Evolutionary conservation across 1,140 invertebrate species (phyloP).

Genomic region (Ceratoteleas bidentatus): DNA sequence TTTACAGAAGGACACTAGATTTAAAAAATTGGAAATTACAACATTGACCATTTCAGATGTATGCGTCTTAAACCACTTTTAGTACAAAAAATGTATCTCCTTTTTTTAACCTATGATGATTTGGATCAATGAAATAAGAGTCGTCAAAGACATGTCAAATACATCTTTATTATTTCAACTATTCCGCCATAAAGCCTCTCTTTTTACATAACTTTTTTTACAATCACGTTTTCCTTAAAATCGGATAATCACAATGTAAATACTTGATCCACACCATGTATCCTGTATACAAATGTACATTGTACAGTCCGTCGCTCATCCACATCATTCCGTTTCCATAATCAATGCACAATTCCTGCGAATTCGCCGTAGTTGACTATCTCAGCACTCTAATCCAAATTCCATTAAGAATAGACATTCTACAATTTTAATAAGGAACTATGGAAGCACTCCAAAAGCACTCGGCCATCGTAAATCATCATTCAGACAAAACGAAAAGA

Average conservation of each 20-base stretch:
- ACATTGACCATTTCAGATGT: too few species aligned
- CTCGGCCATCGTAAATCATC: conserved; percentile 27
- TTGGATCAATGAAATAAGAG: conserved; percentile 1
- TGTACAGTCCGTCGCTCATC: conserved; percentile 28
- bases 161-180: conserved; percentile 62
- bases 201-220: conserved; percentile 66
- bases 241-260: conserved; percentile 46
- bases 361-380: conserved; percentile 64
- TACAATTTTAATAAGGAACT: conserved; percentile 68
- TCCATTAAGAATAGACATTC: conserved; percentile 53
- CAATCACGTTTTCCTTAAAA: conserved; percentile 51
- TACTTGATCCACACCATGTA: conserved; percentile 26
- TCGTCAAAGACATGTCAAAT: conserved; percentile 43
- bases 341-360: conserved; percentile 63
- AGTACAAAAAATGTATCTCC: too few species aligned
- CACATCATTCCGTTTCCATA: conserved; percentile 54
- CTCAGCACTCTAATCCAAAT: conserved; percentile 53
- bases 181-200: conserved; percentile 65
- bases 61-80: too few species aligned
- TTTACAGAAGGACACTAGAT: not conserved
- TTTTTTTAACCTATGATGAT: too few species aligned
- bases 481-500: not conserved
- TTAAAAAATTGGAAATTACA: too few species aligned
- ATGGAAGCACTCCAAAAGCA: conserved; percentile 46
- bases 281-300: conserved; percentile 38